Conservation (phyloP, 2,797 vertebrate genomes). For the Parauchenoglanis ngamensis region DNA sequence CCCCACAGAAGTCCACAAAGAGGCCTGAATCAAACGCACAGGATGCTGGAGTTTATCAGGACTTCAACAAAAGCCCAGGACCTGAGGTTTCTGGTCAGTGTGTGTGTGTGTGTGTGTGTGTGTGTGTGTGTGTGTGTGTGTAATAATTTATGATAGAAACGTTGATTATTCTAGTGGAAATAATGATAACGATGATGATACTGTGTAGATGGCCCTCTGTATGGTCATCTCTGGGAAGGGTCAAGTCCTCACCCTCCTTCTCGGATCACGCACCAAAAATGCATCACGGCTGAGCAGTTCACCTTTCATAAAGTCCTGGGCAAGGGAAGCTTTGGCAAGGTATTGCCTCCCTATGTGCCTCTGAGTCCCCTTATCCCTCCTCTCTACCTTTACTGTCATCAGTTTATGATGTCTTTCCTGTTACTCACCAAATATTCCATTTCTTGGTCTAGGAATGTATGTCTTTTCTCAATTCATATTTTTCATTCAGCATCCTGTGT, state of each 20-base stretch:
- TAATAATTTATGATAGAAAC: neutral
- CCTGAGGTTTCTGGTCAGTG: constrained; percentile 70
- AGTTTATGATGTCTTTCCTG: neutral
- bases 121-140: constrained; percentile 1
- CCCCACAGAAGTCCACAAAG: constrained; percentile 80
- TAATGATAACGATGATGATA: constrained; percentile 4
- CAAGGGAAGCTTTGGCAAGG: constrained; percentile 99
- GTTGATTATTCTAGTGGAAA: neutral
- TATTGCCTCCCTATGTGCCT: constrained; percentile 59
- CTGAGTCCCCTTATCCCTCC: neutral
- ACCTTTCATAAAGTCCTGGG: constrained; percentile 93
- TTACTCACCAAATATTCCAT: neutral
- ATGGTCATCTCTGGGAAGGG: constrained; percentile 88
- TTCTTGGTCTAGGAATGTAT: too few relatives aligned
- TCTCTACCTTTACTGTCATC: neutral
- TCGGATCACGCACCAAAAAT: constrained; percentile 75
- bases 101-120: too few relatives aligned
- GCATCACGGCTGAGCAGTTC: constrained; percentile 86
- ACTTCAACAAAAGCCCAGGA: constrained; percentile 80
- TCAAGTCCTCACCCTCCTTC: constrained; percentile 67
- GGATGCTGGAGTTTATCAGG: constrained; percentile 87
- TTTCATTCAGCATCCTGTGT: neutral
- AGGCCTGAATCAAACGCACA: constrained; percentile 79
- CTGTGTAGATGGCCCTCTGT: constrained; percentile 75
- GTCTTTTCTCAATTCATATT: neutral